A percentile compares a stretch with the other conserved stretches of the same genome.
Conservation (phyloP, 2,888 invertebrate species). For the Pyrgus malvae region DNA sequence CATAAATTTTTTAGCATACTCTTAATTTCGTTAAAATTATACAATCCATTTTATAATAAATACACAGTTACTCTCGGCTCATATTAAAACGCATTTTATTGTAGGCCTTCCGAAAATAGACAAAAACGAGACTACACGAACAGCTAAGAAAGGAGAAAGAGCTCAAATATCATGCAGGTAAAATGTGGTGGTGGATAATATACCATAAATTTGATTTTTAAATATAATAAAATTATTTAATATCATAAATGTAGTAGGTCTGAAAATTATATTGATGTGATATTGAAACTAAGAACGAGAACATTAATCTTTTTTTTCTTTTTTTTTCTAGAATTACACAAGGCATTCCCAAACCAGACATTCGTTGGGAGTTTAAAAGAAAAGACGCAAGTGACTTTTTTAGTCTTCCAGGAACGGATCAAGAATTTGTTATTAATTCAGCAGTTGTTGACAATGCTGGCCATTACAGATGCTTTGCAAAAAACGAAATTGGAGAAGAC, state of each 20-base stretch:
- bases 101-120: constrained; percentile 48
- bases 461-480: neutral
- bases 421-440: neutral
- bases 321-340: too few species aligned
- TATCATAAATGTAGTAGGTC: too few species aligned
- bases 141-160: constrained; percentile 33
- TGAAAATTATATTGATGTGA: too few species aligned
- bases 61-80: too few species aligned
- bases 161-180: constrained; percentile 46
- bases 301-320: too few species aligned
- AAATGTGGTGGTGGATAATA: constrained; percentile 9
- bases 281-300: too few species aligned
- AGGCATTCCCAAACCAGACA: neutral
- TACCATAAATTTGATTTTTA: too few species aligned
- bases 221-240: too few species aligned
- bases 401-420: neutral
- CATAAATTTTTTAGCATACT: too few species aligned
- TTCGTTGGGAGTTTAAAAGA: neutral
- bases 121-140: constrained; percentile 31
- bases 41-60: too few species aligned
- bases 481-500: constrained; percentile 36
- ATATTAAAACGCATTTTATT: too few species aligned
- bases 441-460: neutral
- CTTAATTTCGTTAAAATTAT: too few species aligned
- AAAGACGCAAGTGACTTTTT: neutral